Percentiles rank a stretch among this genome's conserved stretches.
Conservation (phyloP, 2,888 invertebrate genomes). For the Drosophila tripunctata region DNA sequence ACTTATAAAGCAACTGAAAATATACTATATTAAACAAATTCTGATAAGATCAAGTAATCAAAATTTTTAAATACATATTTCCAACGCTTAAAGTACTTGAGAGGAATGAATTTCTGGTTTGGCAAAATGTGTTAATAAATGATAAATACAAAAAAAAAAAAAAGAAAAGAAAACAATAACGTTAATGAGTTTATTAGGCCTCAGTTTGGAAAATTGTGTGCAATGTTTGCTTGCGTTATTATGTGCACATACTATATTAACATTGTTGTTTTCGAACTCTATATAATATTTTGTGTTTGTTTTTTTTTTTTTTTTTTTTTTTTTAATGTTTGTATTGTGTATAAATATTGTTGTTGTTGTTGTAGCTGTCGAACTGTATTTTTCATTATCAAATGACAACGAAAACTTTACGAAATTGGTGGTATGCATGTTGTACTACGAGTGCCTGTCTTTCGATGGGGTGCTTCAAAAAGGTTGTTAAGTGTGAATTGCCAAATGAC, state of each 20-base stretch:
- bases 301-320: not conserved
- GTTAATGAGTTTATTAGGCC: conserved; percentile 33
- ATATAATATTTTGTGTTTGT: not conserved
- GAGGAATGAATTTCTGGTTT: not conserved
- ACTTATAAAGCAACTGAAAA: too few species aligned
- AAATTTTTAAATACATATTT: not conserved
- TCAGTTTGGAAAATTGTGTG: conserved; percentile 2
- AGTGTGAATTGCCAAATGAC: conserved; percentile 68
- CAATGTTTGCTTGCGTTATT: conserved; percentile 17
- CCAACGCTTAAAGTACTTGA: not conserved
- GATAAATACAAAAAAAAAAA: conserved; percentile 6
- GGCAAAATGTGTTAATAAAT: conserved; percentile 22
- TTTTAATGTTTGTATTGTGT: too few species aligned
- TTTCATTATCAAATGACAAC: conserved; percentile 44
- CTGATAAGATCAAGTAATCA: too few species aligned
- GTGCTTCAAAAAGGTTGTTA: conserved; percentile 53
- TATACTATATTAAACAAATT: too few species aligned
- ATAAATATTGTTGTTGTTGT: not conserved
- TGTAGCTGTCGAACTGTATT: conserved; percentile 32
- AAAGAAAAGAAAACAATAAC: conserved; percentile 19
- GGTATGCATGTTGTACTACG: conserved; percentile 40
- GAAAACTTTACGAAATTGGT: conserved; percentile 50
- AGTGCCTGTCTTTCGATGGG: conserved; percentile 33
- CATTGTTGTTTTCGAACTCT: conserved; percentile 13
- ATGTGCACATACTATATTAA: conserved; percentile 10